Percentiles rank a stretch among this genome's conserved stretches.
phyloP scores from a whole-genome alignment of 2,113 vertebrate species.

The Pachyramphus minor region DNA sequence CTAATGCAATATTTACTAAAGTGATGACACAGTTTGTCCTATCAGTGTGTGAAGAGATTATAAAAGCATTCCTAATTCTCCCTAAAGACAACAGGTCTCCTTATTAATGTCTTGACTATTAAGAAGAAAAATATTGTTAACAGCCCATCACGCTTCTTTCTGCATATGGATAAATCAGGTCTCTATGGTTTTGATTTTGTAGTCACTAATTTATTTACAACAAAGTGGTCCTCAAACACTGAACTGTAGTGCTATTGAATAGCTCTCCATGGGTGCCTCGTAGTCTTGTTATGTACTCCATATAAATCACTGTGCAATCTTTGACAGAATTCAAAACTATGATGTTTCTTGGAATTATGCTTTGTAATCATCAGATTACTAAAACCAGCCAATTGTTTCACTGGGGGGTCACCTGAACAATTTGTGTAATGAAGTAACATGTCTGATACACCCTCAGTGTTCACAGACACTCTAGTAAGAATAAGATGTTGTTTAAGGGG shows the following conservation, averaged over 20 bases:
- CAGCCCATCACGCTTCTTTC: not conserved
- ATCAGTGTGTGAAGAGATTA: not conserved
- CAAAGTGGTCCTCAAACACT: not conserved
- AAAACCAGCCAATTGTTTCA: not conserved
- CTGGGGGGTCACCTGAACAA: not conserved
- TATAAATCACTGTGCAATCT: not conserved
- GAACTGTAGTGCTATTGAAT: not conserved
- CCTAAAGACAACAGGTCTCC: not conserved
- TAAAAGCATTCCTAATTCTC: not conserved
- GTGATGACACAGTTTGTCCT: not conserved
- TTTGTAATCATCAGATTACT: not conserved
- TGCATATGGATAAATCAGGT: not conserved
- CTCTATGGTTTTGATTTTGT: not conserved
- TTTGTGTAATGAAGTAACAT: not conserved
- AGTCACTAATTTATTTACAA: not conserved
- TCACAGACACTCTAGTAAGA: not conserved
- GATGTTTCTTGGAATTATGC: not conserved
- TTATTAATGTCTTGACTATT: not conserved
- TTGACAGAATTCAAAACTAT: not conserved
- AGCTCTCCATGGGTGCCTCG: rapidly evolving
- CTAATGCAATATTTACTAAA: not conserved
- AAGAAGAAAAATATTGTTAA: not conserved
- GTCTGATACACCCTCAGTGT: not conserved
- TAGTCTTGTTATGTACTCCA: not conserved
- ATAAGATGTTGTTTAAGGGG: not conserved